A percentile compares a stretch with the other conserved stretches of the same genome.
These are phyloP conservation scores for Sebastes matsubarae DNA, from an alignment of 2,797 vertebrate species.

Conservation along the genomic window DNA sequence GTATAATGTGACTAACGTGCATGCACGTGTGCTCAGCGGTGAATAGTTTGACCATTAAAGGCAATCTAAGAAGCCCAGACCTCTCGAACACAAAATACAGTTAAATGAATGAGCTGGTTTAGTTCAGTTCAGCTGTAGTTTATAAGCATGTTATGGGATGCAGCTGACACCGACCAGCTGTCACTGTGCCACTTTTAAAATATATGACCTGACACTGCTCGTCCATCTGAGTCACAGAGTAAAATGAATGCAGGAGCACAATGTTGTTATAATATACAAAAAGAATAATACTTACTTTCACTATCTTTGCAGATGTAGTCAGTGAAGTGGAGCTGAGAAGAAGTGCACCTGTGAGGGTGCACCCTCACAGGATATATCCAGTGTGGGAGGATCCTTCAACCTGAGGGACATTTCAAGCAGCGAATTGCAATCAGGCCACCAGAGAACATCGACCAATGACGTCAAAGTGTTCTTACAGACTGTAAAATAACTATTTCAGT, in stretches of 20 bases:
- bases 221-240: not conserved
- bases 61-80: slow-evolving; percentile 4
- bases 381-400: slow-evolving; percentile 26
- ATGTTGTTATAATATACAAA: no score
- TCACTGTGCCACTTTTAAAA: not conserved
- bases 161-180: slow-evolving; percentile 13
- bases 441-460: not conserved
- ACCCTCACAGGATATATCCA: slow-evolving; percentile 41
- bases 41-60: slow-evolving; percentile 75
- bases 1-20: not conserved
- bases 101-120: not conserved
- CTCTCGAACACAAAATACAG: not conserved
- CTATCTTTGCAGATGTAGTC: slow-evolving; percentile 54
- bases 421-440: slow-evolving; percentile 39
- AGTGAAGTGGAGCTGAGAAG: slow-evolving; percentile 20
- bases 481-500: slow-evolving; percentile 23
- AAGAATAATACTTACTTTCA: slow-evolving; percentile 62
- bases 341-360: no score
- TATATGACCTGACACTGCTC: not conserved
- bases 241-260: not conserved
- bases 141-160: not conserved
- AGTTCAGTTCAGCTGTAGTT: not conserved
- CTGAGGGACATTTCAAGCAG: slow-evolving; percentile 42
- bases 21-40: not conserved
- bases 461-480: not conserved